phyloP scores from a whole-genome alignment of 2,888 invertebrate species.

The Augochlorella aurata region DNA sequence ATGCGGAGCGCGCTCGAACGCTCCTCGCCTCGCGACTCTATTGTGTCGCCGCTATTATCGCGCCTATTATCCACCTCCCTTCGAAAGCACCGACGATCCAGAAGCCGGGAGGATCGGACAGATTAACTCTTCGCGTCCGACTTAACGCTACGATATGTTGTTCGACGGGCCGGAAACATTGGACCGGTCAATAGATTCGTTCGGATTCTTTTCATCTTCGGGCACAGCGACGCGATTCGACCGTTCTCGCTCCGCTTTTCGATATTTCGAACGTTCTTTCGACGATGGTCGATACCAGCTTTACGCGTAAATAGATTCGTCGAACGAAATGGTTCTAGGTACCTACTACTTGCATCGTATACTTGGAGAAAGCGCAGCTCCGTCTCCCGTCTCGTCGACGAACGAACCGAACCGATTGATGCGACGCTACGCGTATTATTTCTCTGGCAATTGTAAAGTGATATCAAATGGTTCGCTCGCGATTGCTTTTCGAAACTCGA shows the following conservation, averaged over 20 bases:
- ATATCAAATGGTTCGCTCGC: not conserved
- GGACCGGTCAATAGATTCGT: slow-evolving; percentile 25
- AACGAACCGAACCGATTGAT: not conserved
- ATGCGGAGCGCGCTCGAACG: not conserved
- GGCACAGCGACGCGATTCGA: not conserved
- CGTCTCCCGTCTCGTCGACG: not conserved
- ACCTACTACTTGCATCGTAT: not conserved
- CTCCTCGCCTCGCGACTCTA: slow-evolving; percentile 17
- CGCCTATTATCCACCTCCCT: slow-evolving; percentile 15
- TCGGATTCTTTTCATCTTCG: not conserved
- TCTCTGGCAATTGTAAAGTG: not conserved
- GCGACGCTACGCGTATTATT: too few species aligned
- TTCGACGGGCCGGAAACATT: slow-evolving; percentile 29
- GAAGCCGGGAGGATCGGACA: slow-evolving; percentile 43
- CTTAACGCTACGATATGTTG: slow-evolving; percentile 47
- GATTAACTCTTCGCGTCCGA: slow-evolving; percentile 46
- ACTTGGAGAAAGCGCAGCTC: not conserved
- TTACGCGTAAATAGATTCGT: not conserved
- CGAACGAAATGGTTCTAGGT: not conserved
- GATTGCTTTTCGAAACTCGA: not conserved
- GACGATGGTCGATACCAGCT: too few species aligned
- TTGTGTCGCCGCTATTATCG: slow-evolving; percentile 39
- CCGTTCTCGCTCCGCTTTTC: not conserved
- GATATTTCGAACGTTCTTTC: not conserved
- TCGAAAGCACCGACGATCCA: slow-evolving; percentile 29